A percentile compares a stretch with the other conserved stretches of the same genome.
These are phyloP conservation scores for Sacculina carcini DNA, from an alignment of 2,888 invertebrate genomes.

Conservation along the genomic window DNA sequence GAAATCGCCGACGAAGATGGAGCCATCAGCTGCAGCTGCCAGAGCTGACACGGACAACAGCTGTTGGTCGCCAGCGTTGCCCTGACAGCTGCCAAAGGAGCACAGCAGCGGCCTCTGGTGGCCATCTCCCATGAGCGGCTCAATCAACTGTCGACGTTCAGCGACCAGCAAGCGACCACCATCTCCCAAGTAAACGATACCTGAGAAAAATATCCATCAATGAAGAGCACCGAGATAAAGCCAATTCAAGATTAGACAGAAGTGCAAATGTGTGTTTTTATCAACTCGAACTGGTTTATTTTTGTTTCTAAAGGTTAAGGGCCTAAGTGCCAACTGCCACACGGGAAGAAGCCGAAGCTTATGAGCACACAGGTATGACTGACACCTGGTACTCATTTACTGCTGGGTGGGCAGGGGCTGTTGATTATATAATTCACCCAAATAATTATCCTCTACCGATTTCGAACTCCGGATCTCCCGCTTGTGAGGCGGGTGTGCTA, in stretches of 20 bases:
- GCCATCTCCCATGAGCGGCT: conserved; percentile 47
- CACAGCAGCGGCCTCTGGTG: conserved; percentile 59
- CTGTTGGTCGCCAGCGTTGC: conserved; percentile 37
- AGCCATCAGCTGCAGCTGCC: conserved; percentile 84
- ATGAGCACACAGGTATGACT: too few relatives aligned
- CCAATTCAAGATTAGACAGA: neutral
- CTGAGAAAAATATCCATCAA: conserved; percentile 20
- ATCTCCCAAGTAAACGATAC: conserved; percentile 86
- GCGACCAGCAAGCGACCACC: conserved; percentile 83
- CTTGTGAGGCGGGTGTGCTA: too few relatives aligned
- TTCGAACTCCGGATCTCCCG: too few relatives aligned
- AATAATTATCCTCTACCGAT: too few relatives aligned
- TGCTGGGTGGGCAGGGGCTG: neutral
- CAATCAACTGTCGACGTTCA: conserved; percentile 62
- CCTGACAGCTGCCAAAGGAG: conserved; percentile 25
- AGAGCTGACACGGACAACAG: conserved; percentile 63
- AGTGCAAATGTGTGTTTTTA: too few relatives aligned
- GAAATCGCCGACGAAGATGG: conserved; percentile 87
- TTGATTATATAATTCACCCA: too few relatives aligned
- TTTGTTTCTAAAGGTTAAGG: too few relatives aligned
- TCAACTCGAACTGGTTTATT: too few relatives aligned
- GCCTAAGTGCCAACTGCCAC: too few relatives aligned
- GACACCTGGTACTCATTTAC: too few relatives aligned
- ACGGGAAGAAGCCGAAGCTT: too few relatives aligned
- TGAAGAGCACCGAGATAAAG: neutral